Percentiles rank a stretch among this genome's conserved stretches.
Evolutionary conservation across 2,888 invertebrate species (phyloP).

Genomic region (Cantharis nigra): DNA sequence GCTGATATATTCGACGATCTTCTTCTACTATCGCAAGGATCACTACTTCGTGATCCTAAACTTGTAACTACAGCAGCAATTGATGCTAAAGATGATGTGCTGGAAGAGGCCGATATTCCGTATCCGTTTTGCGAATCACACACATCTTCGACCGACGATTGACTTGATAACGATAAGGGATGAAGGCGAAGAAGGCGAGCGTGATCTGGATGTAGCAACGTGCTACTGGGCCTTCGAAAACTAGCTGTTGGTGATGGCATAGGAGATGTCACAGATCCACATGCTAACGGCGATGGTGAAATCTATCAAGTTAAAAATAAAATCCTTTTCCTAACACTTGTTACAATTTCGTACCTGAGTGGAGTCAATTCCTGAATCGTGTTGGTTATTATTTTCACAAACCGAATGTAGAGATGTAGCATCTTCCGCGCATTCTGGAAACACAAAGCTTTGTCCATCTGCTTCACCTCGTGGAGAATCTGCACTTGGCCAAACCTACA

Average conservation of each 20-base stretch:
- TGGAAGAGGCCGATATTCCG: conserved; percentile 58
- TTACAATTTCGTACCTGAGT: conserved; percentile 62
- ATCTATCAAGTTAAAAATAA: conserved; percentile 51
- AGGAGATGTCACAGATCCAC: conserved; percentile 51
- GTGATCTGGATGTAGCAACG: conserved; percentile 71
- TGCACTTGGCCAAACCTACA: conserved; percentile 71
- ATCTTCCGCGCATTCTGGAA: conserved; percentile 59
- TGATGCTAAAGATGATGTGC: conserved; percentile 63
- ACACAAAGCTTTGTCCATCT: conserved; percentile 71
- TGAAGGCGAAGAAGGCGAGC: conserved; percentile 63
- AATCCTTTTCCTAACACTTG: background rate
- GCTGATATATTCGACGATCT: conserved; percentile 66
- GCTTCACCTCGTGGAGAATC: conserved; percentile 72
- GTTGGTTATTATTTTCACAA: conserved; percentile 59
- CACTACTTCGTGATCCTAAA: conserved; percentile 46
- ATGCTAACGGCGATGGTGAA: conserved; percentile 58
- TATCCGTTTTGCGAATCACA: conserved; percentile 52
- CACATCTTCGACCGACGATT: conserved; percentile 55
- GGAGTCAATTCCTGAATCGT: conserved; percentile 75
- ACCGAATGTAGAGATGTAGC: conserved; percentile 49
- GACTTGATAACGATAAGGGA: conserved; percentile 55
- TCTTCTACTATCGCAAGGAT: conserved; percentile 56
- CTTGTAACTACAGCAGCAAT: conserved; percentile 50
- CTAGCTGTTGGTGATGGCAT: conserved; percentile 51
- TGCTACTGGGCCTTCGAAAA: conserved; percentile 61